Conservation (phyloP, 2,797 vertebrate genomes). For the Sebastes kiyomatsui region DNA sequence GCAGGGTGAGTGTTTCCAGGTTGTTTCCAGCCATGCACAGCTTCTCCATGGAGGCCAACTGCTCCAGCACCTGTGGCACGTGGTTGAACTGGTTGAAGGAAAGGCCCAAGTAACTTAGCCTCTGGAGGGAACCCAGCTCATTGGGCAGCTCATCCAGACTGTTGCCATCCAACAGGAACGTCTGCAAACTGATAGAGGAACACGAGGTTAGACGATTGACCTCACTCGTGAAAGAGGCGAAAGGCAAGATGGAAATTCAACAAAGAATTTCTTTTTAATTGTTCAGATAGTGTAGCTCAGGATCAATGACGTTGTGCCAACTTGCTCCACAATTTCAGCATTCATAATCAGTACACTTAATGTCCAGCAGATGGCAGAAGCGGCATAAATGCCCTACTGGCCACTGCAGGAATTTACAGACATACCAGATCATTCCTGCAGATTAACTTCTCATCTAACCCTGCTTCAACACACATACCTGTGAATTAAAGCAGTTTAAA, state of each 20-base stretch:
- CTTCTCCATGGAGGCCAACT: constrained; percentile 89
- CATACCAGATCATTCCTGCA: constrained; percentile 71
- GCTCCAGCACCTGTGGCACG: constrained; percentile 91
- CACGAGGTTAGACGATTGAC: not conserved
- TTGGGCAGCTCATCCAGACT: constrained; percentile 89
- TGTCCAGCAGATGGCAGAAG: constrained; percentile 74
- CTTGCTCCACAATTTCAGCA: not conserved
- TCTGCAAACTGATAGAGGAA: constrained; percentile 88
- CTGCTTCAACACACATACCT: constrained; percentile 39
- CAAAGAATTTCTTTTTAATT: not conserved
- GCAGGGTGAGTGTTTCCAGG: constrained; percentile 85
- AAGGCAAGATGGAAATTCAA: not conserved
- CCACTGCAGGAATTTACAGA: constrained; percentile 70
- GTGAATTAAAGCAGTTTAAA: constrained; percentile 5
- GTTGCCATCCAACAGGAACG: constrained; percentile 95
- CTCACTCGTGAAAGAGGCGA: not conserved
- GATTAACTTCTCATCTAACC: constrained; percentile 60
- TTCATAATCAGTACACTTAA: not conserved
- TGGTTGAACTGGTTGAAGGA: constrained; percentile 95
- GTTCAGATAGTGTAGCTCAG: not conserved
- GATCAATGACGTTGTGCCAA: not conserved
- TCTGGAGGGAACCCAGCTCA: constrained; percentile 90
- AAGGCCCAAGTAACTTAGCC: constrained; percentile 91
- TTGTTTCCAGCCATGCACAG: constrained; percentile 97
- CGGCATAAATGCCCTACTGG: constrained; percentile 45